Evolutionary conservation across 2,797 vertebrate genomes (phyloP).

Genomic region (Cetoscarus ocellatus): DNA sequence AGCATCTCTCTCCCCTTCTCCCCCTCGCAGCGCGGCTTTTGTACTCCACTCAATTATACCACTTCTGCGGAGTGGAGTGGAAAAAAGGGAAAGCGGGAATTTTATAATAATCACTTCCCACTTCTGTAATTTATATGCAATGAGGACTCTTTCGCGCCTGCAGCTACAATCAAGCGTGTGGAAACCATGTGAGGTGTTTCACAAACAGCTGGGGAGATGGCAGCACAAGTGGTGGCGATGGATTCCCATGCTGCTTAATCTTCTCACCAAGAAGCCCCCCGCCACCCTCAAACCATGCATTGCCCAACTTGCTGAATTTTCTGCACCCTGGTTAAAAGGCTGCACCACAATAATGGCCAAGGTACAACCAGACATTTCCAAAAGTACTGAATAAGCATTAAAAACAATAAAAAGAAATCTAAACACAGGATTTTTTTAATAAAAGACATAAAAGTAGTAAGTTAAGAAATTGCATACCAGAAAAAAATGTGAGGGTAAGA

Average conservation of each 20-base stretch:
- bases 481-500: too few relatives aligned
- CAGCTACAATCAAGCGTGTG: constrained; percentile 71
- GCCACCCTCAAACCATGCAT: constrained; percentile 59
- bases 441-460: too few relatives aligned
- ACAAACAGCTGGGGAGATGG: constrained; percentile 78
- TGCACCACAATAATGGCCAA: background rate
- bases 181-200: constrained; percentile 71
- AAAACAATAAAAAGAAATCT: too few relatives aligned
- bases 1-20: constrained; percentile 50
- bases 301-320: constrained; percentile 51
- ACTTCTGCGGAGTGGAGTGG: constrained; percentile 73
- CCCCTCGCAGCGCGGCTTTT: constrained; percentile 76
- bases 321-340: constrained; percentile 27
- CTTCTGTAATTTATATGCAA: constrained; percentile 85
- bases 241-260: constrained; percentile 78
- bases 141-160: constrained; percentile 77
- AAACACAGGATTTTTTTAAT: too few relatives aligned
- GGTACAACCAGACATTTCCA: background rate
- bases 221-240: constrained; percentile 60
- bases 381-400: too few relatives aligned
- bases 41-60: constrained; percentile 88
- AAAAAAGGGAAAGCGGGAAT: constrained; percentile 79
- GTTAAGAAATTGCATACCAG: too few relatives aligned
- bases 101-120: constrained; percentile 83
- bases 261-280: constrained; percentile 56